Conservation (phyloP, 2,113 vertebrate genomes). For the Zapus hudsonius region DNA sequence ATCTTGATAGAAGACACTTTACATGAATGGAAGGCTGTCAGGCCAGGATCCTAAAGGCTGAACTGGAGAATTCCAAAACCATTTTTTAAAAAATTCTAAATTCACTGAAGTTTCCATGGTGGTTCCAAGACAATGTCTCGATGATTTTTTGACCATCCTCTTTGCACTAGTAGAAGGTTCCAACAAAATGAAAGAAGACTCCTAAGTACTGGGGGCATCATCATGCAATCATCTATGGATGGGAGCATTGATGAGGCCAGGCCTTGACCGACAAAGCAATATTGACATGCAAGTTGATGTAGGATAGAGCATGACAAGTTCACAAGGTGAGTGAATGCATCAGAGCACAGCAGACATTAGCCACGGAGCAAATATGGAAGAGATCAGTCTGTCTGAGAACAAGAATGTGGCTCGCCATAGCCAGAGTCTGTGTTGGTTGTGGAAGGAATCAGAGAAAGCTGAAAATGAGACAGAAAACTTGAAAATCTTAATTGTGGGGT, state of each 20-base stretch:
- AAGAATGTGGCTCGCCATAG: no score
- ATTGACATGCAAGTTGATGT: neutral
- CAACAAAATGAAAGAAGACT: neutral
- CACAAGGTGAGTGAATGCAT: neutral
- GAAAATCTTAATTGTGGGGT: neutral
- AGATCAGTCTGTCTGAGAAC: neutral
- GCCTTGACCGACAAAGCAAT: neutral
- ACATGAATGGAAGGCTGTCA: neutral
- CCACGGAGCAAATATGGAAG: neutral
- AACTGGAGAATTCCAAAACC: slow-evolving; percentile 11
- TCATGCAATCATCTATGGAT: neutral
- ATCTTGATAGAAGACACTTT: neutral
- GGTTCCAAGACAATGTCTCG: neutral
- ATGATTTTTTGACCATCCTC: neutral
- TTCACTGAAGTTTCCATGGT: neutral
- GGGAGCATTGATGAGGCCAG: neutral
- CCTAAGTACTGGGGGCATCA: neutral
- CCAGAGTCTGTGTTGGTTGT: neutral
- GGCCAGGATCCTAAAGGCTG: neutral
- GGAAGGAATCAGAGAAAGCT: neutral
- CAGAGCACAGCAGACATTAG: neutral
- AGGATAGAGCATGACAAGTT: neutral
- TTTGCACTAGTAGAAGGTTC: neutral
- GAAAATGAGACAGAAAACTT: neutral
- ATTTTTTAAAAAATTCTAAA: slow-evolving; percentile 37